Evolutionary conservation across 35 echinoderm and acorn worm species (phyloP).

Genomic region (Apostichopus parvimensis): DNA sequence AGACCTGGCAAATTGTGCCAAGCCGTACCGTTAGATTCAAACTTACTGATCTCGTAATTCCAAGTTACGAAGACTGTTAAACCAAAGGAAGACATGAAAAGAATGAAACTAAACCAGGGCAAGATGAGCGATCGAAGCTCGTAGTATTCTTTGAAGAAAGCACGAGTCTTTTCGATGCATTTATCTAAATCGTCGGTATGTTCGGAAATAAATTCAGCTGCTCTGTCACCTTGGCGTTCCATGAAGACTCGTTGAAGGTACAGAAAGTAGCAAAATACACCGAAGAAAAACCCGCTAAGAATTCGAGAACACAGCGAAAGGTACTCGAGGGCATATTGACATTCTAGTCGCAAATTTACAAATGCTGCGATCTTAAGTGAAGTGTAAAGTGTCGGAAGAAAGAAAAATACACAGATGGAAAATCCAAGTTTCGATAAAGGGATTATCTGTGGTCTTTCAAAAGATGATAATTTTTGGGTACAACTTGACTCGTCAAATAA

Average conservation of each 20-base stretch:
- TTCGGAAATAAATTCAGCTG: not conserved
- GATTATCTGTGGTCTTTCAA: not conserved
- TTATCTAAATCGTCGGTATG: not conserved
- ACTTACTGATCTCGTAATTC: constrained; percentile 7
- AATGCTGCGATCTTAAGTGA: not conserved
- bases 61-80: not conserved
- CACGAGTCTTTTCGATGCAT: not conserved
- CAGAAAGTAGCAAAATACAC: constrained; percentile 16
- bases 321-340: not conserved
- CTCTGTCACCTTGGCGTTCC: not conserved
- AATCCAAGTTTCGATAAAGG: not conserved
- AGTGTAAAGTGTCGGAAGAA: not conserved
- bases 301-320: not conserved
- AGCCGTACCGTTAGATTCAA: not conserved
- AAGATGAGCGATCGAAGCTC: constrained; percentile 2
- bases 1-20: too few relatives aligned
- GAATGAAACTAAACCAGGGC: not conserved
- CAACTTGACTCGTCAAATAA: not conserved
- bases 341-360: not conserved
- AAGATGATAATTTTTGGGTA: not conserved
- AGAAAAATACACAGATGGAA: not conserved
- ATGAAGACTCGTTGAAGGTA: constrained; percentile 27
- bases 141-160: not conserved
- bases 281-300: not conserved
- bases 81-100: constrained; percentile 12